Evolutionary conservation across 1,140 invertebrate genomes (phyloP).

Genomic region (Holcopasites calliopsidis): DNA sequence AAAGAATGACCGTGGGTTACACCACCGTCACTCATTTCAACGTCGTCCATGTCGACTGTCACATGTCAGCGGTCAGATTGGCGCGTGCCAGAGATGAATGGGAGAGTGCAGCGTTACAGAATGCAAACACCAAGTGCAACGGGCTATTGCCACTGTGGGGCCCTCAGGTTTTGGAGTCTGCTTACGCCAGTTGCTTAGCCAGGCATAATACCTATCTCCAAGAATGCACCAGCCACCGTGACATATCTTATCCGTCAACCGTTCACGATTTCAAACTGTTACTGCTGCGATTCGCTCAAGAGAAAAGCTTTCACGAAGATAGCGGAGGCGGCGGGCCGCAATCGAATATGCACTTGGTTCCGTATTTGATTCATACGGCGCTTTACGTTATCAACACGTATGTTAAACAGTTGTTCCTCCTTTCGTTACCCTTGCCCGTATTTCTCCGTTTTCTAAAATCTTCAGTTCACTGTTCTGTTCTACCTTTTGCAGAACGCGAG

Average conservation of each 20-base stretch:
- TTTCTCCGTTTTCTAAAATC: too few relatives aligned
- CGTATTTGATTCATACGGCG: conserved; percentile 96
- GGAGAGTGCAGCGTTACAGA: conserved; percentile 98
- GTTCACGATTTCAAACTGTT: conserved; percentile 97
- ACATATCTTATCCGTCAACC: conserved; percentile 93
- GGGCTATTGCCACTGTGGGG: conserved; percentile 97
- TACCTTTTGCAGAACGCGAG: conserved; percentile 87
- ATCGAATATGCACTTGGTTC: conserved; percentile 97
- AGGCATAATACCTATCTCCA: conserved; percentile 93
- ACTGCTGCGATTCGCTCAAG: conserved; percentile 93
- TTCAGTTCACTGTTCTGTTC: too few relatives aligned
- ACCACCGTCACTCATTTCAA: conserved; percentile 99
- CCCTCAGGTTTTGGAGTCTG: conserved; percentile 95
- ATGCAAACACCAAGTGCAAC: conserved; percentile 98
- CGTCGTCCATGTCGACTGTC: conserved; percentile 98
- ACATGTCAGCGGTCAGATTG: conserved; percentile 94
- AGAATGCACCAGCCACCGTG: conserved; percentile 91
- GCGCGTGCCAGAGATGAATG: conserved; percentile 93
- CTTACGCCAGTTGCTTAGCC: conserved; percentile 95
- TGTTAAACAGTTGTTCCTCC: conserved; percentile 71
- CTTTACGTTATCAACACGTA: conserved; percentile 97
- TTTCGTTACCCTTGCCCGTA: background rate
- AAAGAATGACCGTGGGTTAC: conserved; percentile 91
- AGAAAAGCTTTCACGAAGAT: conserved; percentile 98
- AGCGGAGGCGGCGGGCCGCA: conserved; percentile 97